These are phyloP conservation scores for Halictus ligatus DNA, from an alignment of 2,888 invertebrate genomes.

Conservation along the genomic window DNA sequence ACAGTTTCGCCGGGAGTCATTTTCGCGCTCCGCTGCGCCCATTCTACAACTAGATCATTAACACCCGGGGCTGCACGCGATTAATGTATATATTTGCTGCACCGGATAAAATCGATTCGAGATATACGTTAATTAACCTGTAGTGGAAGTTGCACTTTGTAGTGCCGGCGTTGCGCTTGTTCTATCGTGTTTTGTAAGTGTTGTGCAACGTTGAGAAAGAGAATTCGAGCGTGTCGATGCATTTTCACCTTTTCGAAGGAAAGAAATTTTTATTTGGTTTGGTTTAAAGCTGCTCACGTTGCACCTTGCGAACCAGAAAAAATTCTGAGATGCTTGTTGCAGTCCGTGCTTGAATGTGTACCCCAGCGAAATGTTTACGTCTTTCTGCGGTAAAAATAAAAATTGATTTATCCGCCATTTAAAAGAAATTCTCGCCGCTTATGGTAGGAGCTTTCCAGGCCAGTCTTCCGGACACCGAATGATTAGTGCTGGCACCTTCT, in stretches of 20 bases:
- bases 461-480: constrained; percentile 10
- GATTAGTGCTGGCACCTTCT: constrained; percentile 46
- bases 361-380: background rate
- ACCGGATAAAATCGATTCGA: background rate
- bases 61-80: background rate
- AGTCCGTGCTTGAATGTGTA: background rate
- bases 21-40: background rate
- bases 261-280: too few relatives aligned
- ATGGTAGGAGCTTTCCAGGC: background rate
- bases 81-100: background rate
- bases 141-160: background rate
- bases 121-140: background rate
- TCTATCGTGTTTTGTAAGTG: too few relatives aligned
- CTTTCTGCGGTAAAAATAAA: background rate
- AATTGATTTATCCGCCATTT: background rate
- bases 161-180: too few relatives aligned
- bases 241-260: too few relatives aligned
- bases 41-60: background rate
- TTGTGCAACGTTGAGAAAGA: too few relatives aligned
- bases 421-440: background rate
- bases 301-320: background rate
- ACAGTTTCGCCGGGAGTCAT: background rate
- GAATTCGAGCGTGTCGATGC: too few relatives aligned
- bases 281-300: too few relatives aligned
- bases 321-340: background rate